Evolutionary conservation across 2,797 vertebrate genomes (phyloP).

Genomic region (Echiichthys vipera): DNA sequence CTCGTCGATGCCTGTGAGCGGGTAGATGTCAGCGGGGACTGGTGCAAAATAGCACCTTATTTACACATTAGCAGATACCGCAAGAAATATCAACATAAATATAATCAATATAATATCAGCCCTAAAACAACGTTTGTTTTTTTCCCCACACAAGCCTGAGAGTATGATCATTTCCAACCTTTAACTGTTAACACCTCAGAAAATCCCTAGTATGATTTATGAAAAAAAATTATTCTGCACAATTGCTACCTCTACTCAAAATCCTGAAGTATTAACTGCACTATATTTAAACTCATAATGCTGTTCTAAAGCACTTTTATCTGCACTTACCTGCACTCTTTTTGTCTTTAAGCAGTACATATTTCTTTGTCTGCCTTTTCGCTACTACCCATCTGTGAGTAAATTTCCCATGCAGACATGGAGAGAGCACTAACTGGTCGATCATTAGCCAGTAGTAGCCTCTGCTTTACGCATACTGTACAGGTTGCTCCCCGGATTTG

Average conservation of each 20-base stretch:
- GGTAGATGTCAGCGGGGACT: constrained; percentile 60
- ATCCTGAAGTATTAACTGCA: not conserved
- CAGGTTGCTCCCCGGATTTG: constrained; percentile 24
- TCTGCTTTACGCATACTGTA: constrained; percentile 61
- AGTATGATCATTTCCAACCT: not conserved
- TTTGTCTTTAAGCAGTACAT: not conserved
- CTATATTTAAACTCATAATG: not conserved
- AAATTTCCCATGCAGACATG: constrained; percentile 43
- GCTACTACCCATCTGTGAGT: not conserved
- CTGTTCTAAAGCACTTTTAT: not conserved
- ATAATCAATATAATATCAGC: constrained; percentile 14
- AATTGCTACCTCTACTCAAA: no score
- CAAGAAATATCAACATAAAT: constrained; percentile 27
- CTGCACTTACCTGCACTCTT: not conserved
- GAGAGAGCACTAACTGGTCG: constrained; percentile 73
- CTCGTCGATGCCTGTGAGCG: constrained; percentile 70
- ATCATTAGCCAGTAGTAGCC: constrained; percentile 76
- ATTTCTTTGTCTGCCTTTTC: constrained; percentile 13
- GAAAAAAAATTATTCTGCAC: not conserved
- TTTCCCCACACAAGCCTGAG: not conserved
- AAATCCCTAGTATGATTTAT: no score
- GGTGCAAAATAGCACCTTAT: constrained; percentile 63
- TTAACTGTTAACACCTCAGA: not conserved
- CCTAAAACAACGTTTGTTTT: constrained; percentile 30
- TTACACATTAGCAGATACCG: constrained; percentile 61